Base-by-base conservation (phyloP, 2,888 invertebrate species). In the Electrophaes corylata region DNA sequence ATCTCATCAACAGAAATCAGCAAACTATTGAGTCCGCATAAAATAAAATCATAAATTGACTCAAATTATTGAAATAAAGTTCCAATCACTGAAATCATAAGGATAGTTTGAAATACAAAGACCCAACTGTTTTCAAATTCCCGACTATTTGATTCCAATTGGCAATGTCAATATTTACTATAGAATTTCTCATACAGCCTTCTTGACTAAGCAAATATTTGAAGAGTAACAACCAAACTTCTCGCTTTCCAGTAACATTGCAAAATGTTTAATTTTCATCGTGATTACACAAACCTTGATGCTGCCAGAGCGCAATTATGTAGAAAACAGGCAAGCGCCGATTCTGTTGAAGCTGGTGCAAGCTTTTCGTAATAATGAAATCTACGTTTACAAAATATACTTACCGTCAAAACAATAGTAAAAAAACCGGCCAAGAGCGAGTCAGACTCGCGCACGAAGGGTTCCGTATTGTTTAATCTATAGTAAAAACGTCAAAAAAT, bases 231-330 rank as follows among this genome's bases (percentile, higher is more conserved):
- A n/a, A 23, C 8, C 14, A 23, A 41, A 52, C 18, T 19, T 29
- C 37, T 12, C 19, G 10, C 26, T 35, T 12, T 11, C 6, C 16
- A 49, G 60, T 53, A 31, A 33, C 46, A 53, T 57, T 57, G 46
- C 57, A 29, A 61, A 57, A 53, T 61, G 53, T 57, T 57, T 53
- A 57, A 57, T 57, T 57, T 55, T 18, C 60, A 55, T 55, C 60
- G 55, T 60, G 51, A 33, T 47, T 40, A 47, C 16, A 55, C 39
- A 47, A 29, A 44, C 55, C 60, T 60, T 60, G 55, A 59, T 50
- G 29, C 29, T 39, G 40, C 18, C n/a, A 3, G 11, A 4, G 10
- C 19, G 5, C 5, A 18, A 37, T 58, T 45, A 35, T 1, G 16
- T 8, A 1, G 23, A 49, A 58, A 53, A n/a, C 58, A 8, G 51